These are phyloP conservation scores for Nymphicus hollandicus DNA, from an alignment of 2,113 vertebrate species.

Conservation along the genomic window DNA sequence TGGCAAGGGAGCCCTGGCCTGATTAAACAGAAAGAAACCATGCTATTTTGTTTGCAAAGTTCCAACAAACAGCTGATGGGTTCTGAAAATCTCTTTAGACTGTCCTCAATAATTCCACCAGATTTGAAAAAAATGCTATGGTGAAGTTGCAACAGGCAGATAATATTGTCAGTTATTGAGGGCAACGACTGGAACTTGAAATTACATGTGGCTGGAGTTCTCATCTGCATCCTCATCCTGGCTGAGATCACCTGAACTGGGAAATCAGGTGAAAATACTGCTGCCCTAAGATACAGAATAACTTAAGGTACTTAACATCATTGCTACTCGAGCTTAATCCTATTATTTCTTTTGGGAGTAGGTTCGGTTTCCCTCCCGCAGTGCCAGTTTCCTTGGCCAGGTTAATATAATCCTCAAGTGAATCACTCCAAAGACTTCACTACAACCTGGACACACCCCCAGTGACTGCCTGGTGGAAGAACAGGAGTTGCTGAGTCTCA, in stretches of 20 bases:
- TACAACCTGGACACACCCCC: background rate
- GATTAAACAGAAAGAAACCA: background rate
- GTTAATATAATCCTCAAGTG: background rate
- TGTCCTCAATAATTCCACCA: background rate
- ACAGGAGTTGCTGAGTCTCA: background rate
- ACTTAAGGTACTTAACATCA: background rate
- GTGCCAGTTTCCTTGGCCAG: background rate
- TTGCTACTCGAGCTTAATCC: background rate
- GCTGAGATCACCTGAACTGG: background rate
- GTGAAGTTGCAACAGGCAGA: background rate
- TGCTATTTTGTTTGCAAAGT: background rate
- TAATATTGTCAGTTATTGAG: background rate
- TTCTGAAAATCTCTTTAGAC: background rate
- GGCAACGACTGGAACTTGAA: background rate
- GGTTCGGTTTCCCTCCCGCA: background rate
- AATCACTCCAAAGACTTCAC: background rate
- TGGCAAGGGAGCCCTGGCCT: background rate
- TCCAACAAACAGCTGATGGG: background rate
- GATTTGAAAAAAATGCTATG: background rate
- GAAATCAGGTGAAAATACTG: background rate
- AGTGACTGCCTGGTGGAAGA: background rate
- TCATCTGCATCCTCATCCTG: background rate
- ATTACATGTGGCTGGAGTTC: background rate
- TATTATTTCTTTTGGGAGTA: background rate
- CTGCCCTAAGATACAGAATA: background rate